Conservation (phyloP, 2,797 vertebrate genomes). For the Crenichthys baileyi region DNA sequence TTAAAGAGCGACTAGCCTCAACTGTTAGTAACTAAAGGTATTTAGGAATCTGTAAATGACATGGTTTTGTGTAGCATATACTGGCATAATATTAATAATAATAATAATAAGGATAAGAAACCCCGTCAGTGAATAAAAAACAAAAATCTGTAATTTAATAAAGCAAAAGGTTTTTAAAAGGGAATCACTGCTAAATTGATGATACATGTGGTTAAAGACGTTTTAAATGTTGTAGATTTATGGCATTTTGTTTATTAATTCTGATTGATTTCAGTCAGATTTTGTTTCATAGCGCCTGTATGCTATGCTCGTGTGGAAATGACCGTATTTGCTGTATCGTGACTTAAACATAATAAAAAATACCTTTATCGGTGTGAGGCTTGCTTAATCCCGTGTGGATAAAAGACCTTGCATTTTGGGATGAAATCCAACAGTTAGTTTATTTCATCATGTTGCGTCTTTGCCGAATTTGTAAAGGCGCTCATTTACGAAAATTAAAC, state of each 20-base stretch:
- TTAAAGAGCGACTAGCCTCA: conserved; percentile 59
- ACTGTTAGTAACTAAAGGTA: conserved; percentile 67
- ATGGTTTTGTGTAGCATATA: conserved; percentile 78
- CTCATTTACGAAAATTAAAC: not conserved
- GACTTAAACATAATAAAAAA: conserved; percentile 78
- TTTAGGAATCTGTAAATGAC: conserved; percentile 64
- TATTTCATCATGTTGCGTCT: not conserved
- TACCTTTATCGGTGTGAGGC: conserved; percentile 41
- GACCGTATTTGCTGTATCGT: conserved; percentile 80
- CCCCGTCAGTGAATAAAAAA: conserved; percentile 53
- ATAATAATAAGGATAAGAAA: too few relatives aligned
- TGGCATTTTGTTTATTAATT: conserved; percentile 32
- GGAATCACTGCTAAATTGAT: conserved; percentile 30
- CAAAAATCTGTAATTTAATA: conserved; percentile 74
- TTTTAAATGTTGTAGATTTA: conserved; percentile 69
- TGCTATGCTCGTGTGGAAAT: conserved; percentile 65
- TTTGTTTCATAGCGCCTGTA: conserved; percentile 62
- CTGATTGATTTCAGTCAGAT: conserved; percentile 41
- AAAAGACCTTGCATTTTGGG: not conserved
- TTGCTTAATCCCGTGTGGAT: conserved; percentile 1
- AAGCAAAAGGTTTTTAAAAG: conserved; percentile 59
- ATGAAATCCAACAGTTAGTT: not conserved
- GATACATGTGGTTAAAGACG: conserved; percentile 59
- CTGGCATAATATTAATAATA: conserved; percentile 60
- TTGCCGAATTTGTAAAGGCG: not conserved